Percentiles rank a stretch among this genome's conserved stretches.
Evolutionary conservation across 2,797 vertebrate species (phyloP).

Genomic region (Sorex maritimensis): DNA sequence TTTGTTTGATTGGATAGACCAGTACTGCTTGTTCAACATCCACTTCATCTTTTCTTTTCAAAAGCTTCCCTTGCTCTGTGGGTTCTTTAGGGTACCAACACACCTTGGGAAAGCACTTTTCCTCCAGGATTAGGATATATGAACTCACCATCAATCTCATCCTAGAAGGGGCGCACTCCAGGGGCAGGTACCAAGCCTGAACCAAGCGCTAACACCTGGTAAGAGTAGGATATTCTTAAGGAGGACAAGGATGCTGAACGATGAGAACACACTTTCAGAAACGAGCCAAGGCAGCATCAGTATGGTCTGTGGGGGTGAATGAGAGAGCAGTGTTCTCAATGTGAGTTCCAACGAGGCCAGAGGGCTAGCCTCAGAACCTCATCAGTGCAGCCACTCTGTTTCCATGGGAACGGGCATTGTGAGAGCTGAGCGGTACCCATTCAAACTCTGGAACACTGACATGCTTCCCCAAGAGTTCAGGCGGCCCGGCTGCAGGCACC

Average conservation of each 20-base stretch:
- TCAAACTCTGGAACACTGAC: background rate
- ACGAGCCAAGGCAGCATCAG: background rate
- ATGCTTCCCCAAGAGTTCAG: background rate
- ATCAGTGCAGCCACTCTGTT: background rate
- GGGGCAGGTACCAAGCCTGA: no score
- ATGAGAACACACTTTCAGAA: background rate
- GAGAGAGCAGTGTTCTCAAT: background rate
- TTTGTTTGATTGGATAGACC: background rate
- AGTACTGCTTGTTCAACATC: background rate
- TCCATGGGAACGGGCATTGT: constrained; percentile 52
- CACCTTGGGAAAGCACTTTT: background rate
- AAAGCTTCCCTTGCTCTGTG: background rate
- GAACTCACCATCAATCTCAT: no score
- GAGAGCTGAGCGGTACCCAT: constrained; percentile 61
- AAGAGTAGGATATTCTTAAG: no score
- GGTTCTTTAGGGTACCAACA: background rate
- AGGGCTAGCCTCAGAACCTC: background rate
- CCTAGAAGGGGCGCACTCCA: background rate
- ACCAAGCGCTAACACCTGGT: background rate
- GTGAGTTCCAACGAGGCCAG: background rate
- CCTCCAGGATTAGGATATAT: background rate
- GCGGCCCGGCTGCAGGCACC: background rate
- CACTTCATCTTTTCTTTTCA: background rate
- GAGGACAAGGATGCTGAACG: background rate
- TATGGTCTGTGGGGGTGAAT: background rate